Percentiles rank a stretch among this genome's conserved stretches.
phyloP scores from a whole-genome alignment of 1,140 invertebrate genomes.

The Drosophila mojavensis region DNA sequence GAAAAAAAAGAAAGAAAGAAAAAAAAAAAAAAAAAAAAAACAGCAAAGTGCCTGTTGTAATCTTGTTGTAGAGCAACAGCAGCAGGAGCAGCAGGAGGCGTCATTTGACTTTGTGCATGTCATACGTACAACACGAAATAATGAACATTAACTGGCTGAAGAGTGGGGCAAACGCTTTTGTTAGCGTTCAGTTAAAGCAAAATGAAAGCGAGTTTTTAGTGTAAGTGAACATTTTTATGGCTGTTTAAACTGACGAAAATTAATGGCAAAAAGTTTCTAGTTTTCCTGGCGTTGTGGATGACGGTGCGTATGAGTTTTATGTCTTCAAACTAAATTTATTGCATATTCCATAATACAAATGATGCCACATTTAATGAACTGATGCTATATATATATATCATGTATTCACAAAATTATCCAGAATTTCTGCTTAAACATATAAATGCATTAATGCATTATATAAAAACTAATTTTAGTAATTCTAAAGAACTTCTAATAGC shows the following conservation, averaged over 20 bases:
- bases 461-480: too few species aligned
- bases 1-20: constrained; percentile 4
- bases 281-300: neutral
- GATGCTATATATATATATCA: too few species aligned
- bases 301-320: too few species aligned
- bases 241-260: too few species aligned
- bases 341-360: too few species aligned
- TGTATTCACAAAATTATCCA: too few species aligned
- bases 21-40: constrained; percentile 18
- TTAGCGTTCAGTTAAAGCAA: neutral
- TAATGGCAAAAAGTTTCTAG: neutral
- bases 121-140: constrained; percentile 66
- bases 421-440: too few species aligned
- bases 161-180: constrained; percentile 18
- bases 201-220: neutral
- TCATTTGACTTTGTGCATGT: constrained; percentile 66
- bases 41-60: constrained; percentile 46
- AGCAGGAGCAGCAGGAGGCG: constrained; percentile 17
- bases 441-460: too few species aligned
- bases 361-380: too few species aligned
- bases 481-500: too few species aligned
- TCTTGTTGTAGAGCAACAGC: constrained; percentile 34
- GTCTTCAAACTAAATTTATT: too few species aligned
- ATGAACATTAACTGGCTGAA: constrained; percentile 59
- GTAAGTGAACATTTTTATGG: neutral